These are phyloP conservation scores for Hippoglossus hippoglossus DNA, from an alignment of 2,797 vertebrate species.

Conservation along the genomic window DNA sequence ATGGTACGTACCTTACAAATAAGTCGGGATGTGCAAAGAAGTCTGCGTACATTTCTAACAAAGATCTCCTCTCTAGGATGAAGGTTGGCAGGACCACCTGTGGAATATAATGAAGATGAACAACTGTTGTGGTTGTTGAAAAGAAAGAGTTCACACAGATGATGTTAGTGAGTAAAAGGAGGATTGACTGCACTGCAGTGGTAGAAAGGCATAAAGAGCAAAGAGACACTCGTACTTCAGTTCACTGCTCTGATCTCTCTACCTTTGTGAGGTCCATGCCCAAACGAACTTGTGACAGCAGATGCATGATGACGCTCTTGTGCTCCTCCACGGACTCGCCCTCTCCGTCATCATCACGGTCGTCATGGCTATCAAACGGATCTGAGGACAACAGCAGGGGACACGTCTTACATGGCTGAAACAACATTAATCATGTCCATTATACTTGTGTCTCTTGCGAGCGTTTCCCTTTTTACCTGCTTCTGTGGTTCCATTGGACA, in stretches of 20 bases:
- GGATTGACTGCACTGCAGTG: background rate
- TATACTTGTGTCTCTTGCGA: background rate
- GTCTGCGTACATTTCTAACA: slow-evolving; percentile 99
- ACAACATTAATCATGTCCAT: fast-evolving
- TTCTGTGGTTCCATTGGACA: slow-evolving; percentile 98
- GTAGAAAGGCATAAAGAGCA: background rate
- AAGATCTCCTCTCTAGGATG: slow-evolving; percentile 96
- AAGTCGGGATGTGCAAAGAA: slow-evolving; percentile 99
- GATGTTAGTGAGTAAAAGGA: slow-evolving; percentile 4
- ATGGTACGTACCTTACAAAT: slow-evolving; percentile 91
- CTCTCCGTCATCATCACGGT: slow-evolving; percentile 93
- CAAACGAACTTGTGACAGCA: slow-evolving; percentile 96
- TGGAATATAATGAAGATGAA: slow-evolving; percentile 16
- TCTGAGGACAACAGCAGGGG: slow-evolving; percentile 79
- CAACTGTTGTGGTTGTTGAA: slow-evolving; percentile 7
- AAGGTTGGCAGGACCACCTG: slow-evolving; percentile 99
- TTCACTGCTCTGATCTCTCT: slow-evolving; percentile 16
- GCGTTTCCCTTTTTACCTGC: slow-evolving; percentile 82
- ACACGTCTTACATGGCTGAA: background rate
- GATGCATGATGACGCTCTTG: slow-evolving; percentile 99
- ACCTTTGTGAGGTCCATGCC: slow-evolving; percentile 99
- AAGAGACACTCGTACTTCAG: background rate
- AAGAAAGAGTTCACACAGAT: slow-evolving; percentile 1
- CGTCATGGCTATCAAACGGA: slow-evolving; percentile 93
- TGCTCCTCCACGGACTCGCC: slow-evolving; percentile 98